These are phyloP conservation scores for Camptogramma bilineatum DNA, from an alignment of 2,888 invertebrate genomes.

Conservation along the genomic window DNA sequence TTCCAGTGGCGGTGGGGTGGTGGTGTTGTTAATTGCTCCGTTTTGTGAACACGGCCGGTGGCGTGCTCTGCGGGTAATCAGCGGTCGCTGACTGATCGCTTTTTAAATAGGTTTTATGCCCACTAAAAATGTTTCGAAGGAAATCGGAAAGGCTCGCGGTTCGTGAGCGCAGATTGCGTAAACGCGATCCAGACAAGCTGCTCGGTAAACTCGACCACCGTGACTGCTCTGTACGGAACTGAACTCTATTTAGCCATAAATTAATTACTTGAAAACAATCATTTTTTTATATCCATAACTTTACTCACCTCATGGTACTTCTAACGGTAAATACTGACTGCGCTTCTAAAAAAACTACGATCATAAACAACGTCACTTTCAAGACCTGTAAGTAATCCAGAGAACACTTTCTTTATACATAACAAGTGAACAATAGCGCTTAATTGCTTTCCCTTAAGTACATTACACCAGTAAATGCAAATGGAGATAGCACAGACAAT, in stretches of 20 bases:
- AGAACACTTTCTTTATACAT: constrained; percentile 2
- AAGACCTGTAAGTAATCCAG: constrained; percentile 5
- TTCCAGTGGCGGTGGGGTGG: constrained; percentile 54
- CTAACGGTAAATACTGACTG: not conserved
- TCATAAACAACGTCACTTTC: constrained; percentile 4
- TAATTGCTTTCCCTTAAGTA: constrained; percentile 44
- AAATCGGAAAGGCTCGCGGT: constrained; percentile 68
- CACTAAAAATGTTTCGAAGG: constrained; percentile 80
- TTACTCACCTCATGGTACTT: not conserved
- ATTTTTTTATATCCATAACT: not conserved
- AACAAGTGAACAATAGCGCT: constrained; percentile 31
- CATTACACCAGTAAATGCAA: constrained; percentile 57
- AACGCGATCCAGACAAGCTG: constrained; percentile 66
- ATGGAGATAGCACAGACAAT: constrained; percentile 77
- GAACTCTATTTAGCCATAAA: not conserved
- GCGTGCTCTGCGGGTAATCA: constrained; percentile 83
- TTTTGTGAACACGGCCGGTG: constrained; percentile 84
- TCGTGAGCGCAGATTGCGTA: constrained; percentile 65
- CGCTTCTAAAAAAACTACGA: constrained; percentile 2
- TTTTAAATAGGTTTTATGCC: constrained; percentile 85
- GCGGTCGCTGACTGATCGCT: constrained; percentile 84
- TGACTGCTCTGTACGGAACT: constrained; percentile 15
- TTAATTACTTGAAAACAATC: not conserved
- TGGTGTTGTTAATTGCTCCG: constrained; percentile 83
- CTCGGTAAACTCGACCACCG: constrained; percentile 48